These are phyloP conservation scores for Cosmorhoe ocellata DNA, from an alignment of 2,888 invertebrate species.

Conservation along the genomic window DNA sequence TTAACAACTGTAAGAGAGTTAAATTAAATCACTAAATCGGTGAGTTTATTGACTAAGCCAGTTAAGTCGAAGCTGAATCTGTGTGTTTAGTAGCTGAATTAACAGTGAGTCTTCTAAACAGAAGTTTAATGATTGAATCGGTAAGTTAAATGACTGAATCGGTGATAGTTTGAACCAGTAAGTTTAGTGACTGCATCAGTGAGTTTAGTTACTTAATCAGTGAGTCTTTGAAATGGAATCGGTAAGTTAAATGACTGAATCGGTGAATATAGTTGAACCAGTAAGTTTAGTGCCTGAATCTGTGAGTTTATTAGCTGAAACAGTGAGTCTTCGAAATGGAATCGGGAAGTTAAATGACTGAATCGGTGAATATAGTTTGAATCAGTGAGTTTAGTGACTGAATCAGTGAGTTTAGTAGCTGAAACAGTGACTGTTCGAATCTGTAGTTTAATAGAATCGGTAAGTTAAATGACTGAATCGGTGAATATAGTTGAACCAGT, in stretches of 20 bases:
- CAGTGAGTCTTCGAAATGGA: too few species aligned
- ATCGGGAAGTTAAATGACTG: neutral
- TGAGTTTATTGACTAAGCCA: neutral
- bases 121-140: neutral
- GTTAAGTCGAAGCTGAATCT: neutral
- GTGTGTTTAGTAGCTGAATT: neutral
- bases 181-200: neutral
- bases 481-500: neutral
- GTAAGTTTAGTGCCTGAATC: neutral
- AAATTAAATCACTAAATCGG: too few species aligned
- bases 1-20: too few species aligned
- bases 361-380: neutral
- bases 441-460: neutral
- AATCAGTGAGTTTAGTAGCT: neutral
- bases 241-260: neutral
- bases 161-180: neutral
- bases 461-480: neutral
- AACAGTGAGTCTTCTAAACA: too few species aligned
- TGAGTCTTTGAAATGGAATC: neutral
- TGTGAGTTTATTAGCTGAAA: neutral
- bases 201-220: neutral
- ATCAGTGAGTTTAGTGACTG: neutral
- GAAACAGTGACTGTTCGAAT: neutral
- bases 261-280: neutral
- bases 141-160: neutral